Evolutionary conservation across 2,797 vertebrate genomes (phyloP).

Genomic region (Myotis planiceps): DNA sequence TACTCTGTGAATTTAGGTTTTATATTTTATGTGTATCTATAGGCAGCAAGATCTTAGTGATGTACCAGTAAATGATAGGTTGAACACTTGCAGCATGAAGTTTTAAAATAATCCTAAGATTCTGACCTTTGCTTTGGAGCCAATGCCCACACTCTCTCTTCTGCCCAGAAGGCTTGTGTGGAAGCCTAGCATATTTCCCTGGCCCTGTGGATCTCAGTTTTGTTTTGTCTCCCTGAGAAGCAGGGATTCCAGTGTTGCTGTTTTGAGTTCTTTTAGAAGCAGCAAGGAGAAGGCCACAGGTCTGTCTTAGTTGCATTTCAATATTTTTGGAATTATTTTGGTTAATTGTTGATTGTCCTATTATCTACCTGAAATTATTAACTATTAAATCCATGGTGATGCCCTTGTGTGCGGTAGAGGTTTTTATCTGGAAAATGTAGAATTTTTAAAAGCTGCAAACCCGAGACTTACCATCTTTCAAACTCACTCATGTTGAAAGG

Average conservation of each 20-base stretch:
- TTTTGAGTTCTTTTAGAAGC: neutral
- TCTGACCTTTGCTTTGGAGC: neutral
- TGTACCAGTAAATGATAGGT: neutral
- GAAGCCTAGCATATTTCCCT: neutral
- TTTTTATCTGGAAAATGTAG: conserved; percentile 15
- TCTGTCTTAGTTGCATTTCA: neutral
- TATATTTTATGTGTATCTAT: neutral
- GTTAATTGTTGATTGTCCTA: neutral
- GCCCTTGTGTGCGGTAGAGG: neutral
- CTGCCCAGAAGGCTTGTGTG: neutral
- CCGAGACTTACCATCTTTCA: neutral
- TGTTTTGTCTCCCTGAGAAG: conserved; percentile 5
- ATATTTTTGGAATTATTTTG: conserved; percentile 19
- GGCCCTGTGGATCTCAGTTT: neutral
- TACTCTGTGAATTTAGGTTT: neutral
- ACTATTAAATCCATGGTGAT: neutral
- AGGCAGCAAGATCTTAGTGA: neutral
- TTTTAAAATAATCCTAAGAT: neutral
- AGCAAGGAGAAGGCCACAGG: neutral
- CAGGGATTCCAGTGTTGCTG: neutral
- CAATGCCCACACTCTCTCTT: neutral
- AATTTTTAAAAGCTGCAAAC: neutral
- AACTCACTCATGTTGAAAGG: neutral
- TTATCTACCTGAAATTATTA: neutral
- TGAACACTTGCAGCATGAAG: neutral